Conservation (phyloP, 2,797 vertebrate species). For the Eleutherodactylus coqui region DNA sequence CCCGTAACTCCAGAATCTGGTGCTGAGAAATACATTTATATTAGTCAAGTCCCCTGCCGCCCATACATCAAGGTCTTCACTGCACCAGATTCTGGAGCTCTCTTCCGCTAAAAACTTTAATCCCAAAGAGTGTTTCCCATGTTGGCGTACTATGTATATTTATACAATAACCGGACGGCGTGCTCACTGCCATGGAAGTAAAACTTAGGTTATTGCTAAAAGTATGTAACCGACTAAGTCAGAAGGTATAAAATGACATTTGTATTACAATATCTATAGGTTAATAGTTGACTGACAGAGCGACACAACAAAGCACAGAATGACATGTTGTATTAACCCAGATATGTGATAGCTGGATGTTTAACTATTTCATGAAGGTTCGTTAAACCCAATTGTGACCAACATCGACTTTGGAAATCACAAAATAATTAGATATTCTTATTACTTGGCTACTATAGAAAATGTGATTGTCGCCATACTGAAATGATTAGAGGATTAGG, state of each 20-base stretch:
- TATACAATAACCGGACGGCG: neutral
- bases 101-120: too few species aligned
- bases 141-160: neutral
- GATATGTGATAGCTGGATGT: neutral
- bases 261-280: neutral
- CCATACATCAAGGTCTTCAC: neutral
- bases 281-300: neutral
- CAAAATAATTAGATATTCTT: neutral
- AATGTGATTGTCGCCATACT: neutral
- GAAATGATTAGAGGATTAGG: too few species aligned
- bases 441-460: neutral
- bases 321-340: conserved; percentile 4
- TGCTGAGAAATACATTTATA: too few species aligned
- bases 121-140: neutral
- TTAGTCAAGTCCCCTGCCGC: too few species aligned
- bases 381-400: too few species aligned
- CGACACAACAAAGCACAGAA: neutral
- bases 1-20: too few species aligned
- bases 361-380: neutral
- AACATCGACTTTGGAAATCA: neutral
- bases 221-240: neutral
- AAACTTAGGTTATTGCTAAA: neutral
- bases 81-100: too few species aligned
- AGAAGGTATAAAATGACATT: neutral
- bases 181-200: conserved; percentile 2